Base-by-base conservation (phyloP, 1,140 invertebrate species). In the Eupeodes corollae region DNA sequence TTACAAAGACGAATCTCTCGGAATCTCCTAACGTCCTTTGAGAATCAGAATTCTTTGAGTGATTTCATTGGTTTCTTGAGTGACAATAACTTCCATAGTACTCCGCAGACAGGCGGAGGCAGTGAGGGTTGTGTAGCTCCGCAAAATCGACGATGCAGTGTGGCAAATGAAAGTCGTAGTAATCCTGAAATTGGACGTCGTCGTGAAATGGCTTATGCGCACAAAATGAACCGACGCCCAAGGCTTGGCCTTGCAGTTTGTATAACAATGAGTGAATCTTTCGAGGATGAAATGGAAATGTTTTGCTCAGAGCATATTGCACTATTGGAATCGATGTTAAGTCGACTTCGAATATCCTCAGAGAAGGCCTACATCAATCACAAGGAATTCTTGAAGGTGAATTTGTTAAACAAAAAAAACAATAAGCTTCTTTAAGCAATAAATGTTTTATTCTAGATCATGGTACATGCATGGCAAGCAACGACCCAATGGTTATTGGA, bases 241-340 rank as follows among this genome's bases (percentile, higher is more conserved):
- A 79, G 78, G 57, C 63, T 81, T 21, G 78, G 78, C 0, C 56
- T 81, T 11, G 77, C 77, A 6, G 62, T 69, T 6, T 69, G 63
- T 49, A 67, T 69, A 9, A 57, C 59, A 10, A 61, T 68, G 60
- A 65, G 58, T 46, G 61, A 67, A 41, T 61, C 58, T 6, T 64
- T 64, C 14, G 66, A 66, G 50, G 75, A 80, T 58, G 73, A 78
- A 52, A 73, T 82, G 64, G 73, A 82, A 37, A 61, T 71, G 32
- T 84, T 83, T 54, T 77, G 89, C 48, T 79, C 91, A 63, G 83
- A 90, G 47, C 86, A 91, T 56, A 83, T 86, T 37, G 76, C 83
- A 0, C 69, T 91, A 18, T 63, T 93, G 13, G 88, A 91, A 67
- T 76, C 81, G 3, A 78, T 88, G 59, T 63, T 92, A 26, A 82